phyloP scores from a whole-genome alignment of 2,797 vertebrate species.

The Hippocampus kuda region DNA sequence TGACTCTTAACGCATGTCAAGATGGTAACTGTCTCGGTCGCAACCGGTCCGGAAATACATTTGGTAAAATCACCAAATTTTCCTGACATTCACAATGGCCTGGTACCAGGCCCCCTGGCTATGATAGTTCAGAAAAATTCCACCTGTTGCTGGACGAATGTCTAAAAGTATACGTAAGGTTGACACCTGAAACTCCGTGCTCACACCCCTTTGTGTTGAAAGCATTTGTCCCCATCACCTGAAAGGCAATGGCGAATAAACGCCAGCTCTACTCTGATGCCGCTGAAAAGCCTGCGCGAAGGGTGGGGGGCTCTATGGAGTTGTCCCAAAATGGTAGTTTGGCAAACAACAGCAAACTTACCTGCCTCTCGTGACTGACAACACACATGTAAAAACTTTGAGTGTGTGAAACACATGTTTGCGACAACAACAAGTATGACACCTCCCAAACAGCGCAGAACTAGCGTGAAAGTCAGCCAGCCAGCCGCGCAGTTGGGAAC shows the following conservation, averaged over 20 bases:
- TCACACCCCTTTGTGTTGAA: no score
- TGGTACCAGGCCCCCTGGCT: no score
- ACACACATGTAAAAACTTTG: conserved; percentile 21
- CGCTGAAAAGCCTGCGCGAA: neutral
- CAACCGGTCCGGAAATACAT: no score
- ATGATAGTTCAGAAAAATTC: no score
- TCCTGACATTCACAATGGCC: no score
- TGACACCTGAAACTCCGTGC: no score
- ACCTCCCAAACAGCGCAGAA: conserved; percentile 47
- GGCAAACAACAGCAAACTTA: conserved; percentile 32
- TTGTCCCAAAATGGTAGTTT: conserved; percentile 18
- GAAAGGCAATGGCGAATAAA: neutral
- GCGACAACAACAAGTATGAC: conserved; percentile 34
- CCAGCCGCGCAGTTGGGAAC: conserved; percentile 51
- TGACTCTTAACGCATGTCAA: no score
- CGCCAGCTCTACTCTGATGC: neutral
- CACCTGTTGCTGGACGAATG: no score
- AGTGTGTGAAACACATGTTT: conserved; percentile 16
- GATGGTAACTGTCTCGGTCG: no score
- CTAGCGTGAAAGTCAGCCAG: conserved; percentile 26
- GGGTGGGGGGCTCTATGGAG: neutral
- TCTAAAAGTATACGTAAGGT: no score
- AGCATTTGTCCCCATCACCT: neutral
- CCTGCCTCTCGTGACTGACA: conserved; percentile 24
- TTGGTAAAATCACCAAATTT: no score